Conservation (phyloP, 2,888 invertebrate species). For the Autographa gamma region DNA sequence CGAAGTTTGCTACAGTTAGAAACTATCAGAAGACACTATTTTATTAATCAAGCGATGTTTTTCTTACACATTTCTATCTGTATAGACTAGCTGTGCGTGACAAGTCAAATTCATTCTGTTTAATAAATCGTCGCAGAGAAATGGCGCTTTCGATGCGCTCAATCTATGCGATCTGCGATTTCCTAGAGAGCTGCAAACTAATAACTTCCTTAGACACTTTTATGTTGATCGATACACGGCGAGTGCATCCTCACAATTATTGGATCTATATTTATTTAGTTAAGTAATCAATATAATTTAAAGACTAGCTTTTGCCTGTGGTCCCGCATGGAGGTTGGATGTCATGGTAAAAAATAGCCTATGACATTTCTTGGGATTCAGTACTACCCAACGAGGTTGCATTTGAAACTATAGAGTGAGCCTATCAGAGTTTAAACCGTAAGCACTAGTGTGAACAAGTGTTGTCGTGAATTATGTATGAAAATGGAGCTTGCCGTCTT, state of each 20-base stretch:
- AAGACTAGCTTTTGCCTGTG: no score
- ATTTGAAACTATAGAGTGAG: no score
- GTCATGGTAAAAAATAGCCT: no score
- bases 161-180: neutral
- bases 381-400: no score
- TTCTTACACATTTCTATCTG: neutral
- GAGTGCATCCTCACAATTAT: slow-evolving; percentile 8
- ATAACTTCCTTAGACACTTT: slow-evolving; percentile 2
- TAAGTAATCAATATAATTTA: no score
- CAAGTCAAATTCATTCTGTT: neutral
- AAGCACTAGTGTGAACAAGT: no score
- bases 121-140: neutral
- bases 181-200: neutral
- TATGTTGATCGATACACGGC: neutral
- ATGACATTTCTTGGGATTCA: no score
- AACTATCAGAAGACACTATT: neutral
- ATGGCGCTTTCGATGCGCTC: slow-evolving; percentile 1
- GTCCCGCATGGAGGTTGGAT: no score
- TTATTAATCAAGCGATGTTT: neutral
- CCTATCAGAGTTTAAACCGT: no score
- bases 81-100: neutral
- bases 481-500: no score
- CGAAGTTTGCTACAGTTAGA: no score
- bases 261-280: neutral
- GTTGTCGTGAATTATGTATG: no score